Percentiles rank a stretch among this genome's conserved stretches.
phyloP scores from a whole-genome alignment of 2,113 vertebrate genomes.

The Tautogolabrus adspersus region DNA sequence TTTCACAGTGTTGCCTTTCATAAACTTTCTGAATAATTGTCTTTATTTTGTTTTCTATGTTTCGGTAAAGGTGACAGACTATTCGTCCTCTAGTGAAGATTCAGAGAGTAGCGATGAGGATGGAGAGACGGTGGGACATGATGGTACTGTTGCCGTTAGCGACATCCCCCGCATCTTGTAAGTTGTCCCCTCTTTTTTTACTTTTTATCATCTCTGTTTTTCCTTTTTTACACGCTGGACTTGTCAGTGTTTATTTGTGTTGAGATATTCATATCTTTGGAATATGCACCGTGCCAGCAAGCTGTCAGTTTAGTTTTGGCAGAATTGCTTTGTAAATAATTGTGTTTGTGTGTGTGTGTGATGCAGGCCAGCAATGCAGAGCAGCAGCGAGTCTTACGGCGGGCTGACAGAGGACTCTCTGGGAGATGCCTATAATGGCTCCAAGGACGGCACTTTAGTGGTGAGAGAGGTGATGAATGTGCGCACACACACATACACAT shows the following conservation, averaged over 20 bases:
- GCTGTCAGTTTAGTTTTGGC: slow-evolving; percentile 27
- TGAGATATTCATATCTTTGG: slow-evolving; percentile 11
- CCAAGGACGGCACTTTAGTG: slow-evolving; percentile 93
- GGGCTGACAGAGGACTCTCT: slow-evolving; percentile 87
- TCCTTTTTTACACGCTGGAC: neutral
- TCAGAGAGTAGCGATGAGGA: slow-evolving; percentile 96
- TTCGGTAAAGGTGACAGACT: slow-evolving; percentile 92
- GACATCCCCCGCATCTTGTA: slow-evolving; percentile 98
- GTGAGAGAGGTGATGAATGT: slow-evolving; percentile 89
- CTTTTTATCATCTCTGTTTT: neutral
- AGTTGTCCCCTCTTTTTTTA: slow-evolving; percentile 58
- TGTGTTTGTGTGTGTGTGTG: slow-evolving; percentile 32
- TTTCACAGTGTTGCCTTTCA: neutral
- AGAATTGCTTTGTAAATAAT: slow-evolving; percentile 45
- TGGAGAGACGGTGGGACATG: slow-evolving; percentile 90
- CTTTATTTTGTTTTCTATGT: neutral
- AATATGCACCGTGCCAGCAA: slow-evolving; percentile 22
- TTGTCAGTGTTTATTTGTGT: slow-evolving; percentile 38
- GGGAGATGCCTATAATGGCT: slow-evolving; percentile 89
- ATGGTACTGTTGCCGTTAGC: slow-evolving; percentile 94
- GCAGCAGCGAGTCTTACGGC: slow-evolving; percentile 88
- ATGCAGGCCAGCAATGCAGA: slow-evolving; percentile 89
- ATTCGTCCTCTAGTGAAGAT: slow-evolving; percentile 96
- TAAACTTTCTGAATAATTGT: neutral
- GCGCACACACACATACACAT: slow-evolving; percentile 18